These are phyloP conservation scores for Calosoma granatense DNA, from an alignment of 1,140 invertebrate genomes.

Conservation along the genomic window DNA sequence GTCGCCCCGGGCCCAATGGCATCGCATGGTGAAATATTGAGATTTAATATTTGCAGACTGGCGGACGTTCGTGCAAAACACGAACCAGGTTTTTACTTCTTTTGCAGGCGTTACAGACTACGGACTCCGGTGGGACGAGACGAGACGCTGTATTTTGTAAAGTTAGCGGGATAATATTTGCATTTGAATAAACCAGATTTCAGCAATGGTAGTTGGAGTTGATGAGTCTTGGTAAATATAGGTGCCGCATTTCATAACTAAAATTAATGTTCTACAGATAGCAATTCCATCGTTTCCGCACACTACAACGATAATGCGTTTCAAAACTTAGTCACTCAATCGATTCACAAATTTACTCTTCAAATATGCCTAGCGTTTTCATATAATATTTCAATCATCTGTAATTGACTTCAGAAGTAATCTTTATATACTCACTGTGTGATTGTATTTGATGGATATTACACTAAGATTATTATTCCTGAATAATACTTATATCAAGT, in stretches of 20 bases:
- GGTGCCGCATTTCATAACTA: background rate
- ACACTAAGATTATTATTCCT: no score
- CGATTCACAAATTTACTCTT: no score
- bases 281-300: background rate
- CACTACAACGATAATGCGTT: no score
- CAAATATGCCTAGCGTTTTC: no score
- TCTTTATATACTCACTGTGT: no score
- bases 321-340: no score
- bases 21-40: constrained; percentile 1
- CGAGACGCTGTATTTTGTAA: background rate
- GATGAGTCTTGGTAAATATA: constrained; percentile 6
- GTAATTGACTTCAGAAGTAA: no score
- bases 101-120: background rate
- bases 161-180: background rate
- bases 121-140: background rate
- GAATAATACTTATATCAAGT: no score
- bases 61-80: background rate
- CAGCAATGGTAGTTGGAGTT: background rate
- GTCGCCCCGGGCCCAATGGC: background rate
- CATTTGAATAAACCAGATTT: constrained; percentile 8
- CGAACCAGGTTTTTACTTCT: background rate
- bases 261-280: background rate
- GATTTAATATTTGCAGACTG: constrained; percentile 5
- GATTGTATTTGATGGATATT: no score
- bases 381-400: no score